A percentile compares a stretch with the other conserved stretches of the same genome.
Evolutionary conservation across 1,140 invertebrate species (phyloP).

Genomic region (Pomacea maculata): DNA sequence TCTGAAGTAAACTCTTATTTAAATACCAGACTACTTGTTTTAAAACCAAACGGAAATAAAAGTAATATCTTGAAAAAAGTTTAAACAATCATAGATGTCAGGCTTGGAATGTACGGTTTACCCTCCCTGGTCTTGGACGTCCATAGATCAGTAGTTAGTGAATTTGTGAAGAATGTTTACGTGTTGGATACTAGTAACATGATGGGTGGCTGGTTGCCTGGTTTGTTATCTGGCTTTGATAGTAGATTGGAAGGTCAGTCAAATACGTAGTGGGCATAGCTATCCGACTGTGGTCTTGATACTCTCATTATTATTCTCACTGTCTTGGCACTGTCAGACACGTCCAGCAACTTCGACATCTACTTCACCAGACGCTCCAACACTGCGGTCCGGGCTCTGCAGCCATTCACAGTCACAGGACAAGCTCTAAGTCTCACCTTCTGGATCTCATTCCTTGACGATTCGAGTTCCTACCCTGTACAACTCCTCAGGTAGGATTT

Average conservation of each 20-base stretch:
- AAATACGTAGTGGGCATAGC: no score
- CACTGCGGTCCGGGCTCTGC: background rate
- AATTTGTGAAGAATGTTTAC: background rate
- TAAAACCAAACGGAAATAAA: background rate
- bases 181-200: background rate
- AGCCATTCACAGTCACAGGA: background rate
- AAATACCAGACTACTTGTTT: background rate
- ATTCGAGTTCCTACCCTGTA: background rate
- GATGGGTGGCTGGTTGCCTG: background rate
- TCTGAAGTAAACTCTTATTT: no score
- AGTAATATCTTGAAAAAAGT: background rate
- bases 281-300: no score
- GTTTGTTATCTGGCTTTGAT: no score
- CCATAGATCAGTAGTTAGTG: background rate
- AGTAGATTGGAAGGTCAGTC: no score
- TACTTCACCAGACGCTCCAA: background rate
- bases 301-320: background rate
- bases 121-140: background rate
- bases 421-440: background rate
- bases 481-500: background rate
- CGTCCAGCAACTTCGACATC: conserved; percentile 6
- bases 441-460: background rate
- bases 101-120: background rate
- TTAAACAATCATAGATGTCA: background rate
- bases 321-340: background rate